Base-by-base conservation (phyloP, 2,797 vertebrate genomes). In the Thalassophryne amazonica region DNA sequence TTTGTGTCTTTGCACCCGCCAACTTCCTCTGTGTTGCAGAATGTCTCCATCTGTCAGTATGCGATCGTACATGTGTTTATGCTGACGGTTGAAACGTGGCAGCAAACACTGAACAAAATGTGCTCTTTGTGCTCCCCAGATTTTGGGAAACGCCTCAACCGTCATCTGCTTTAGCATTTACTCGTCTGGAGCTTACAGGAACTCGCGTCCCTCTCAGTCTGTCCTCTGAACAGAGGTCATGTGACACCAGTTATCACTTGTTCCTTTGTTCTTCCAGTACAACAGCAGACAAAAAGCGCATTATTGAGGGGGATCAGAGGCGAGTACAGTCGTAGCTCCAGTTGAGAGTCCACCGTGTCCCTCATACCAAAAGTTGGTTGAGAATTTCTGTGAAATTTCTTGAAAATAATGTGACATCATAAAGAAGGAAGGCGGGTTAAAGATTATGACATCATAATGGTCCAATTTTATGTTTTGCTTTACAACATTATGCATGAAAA, bases 251-350 rank as follows among this genome's bases (percentile, higher is more conserved):
- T 13, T 32, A 16, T 54, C 20, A 50, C 30, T 60, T 20, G 48
- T 38, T 30, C 33, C 14, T 76, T 74, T 61, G 58, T 72, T 63
- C 36, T 1, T 39, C 25, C 14, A 35, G 37, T 30, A 60, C 62
- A 62, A 40, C 42, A 40, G 36, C 30, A 52, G 38, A 79, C 76
- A 73, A 71, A 50, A 56, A 34, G 43, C 15, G 47, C 57, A 56
- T 63, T 60, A 65, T 73, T 22, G 9, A n/a, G 11, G 31, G 29
- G 14, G 22, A 27, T 13, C 16, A 18, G 45, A 31, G 21, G 36
- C 35, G 48, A 40, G 20, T 18, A 35, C 37, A 49, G 12, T 22
- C 55, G 19, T 6, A 31, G 13, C n/a, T n/a, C n/a, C n/a, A n/a
- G n/a, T n/a, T n/a, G n/a, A n/a, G n/a, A n/a, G n/a, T n/a, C n/a